Evolutionary conservation across 2,113 vertebrate genomes (phyloP).

Genomic region (Stigmatopora argus): DNA sequence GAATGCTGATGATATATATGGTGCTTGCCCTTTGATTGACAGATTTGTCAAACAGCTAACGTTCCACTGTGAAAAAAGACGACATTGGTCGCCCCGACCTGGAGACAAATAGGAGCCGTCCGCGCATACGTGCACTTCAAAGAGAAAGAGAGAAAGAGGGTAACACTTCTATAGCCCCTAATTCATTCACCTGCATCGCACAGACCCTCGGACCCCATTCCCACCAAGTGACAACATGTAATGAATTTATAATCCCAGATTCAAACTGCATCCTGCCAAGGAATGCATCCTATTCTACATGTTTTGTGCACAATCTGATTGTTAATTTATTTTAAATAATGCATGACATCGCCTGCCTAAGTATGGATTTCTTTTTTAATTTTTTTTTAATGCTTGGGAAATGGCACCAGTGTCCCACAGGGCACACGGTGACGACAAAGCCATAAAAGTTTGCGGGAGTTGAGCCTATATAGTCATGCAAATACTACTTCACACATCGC

Average conservation of each 20-base stretch:
- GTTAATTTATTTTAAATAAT: not conserved
- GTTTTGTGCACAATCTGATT: not conserved
- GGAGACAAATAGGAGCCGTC: slow-evolving; percentile 69
- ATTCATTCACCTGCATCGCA: slow-evolving; percentile 45
- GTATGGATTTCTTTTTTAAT: not conserved
- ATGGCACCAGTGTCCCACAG: slow-evolving; percentile 49
- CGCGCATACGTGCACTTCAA: slow-evolving; percentile 79
- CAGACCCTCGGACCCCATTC: slow-evolving; percentile 14
- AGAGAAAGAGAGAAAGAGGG: slow-evolving; percentile 54
- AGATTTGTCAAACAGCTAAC: slow-evolving; percentile 67
- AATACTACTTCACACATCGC: slow-evolving; percentile 67
- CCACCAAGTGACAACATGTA: slow-evolving; percentile 18
- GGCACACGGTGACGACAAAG: slow-evolving; percentile 47
- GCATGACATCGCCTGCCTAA: not conserved
- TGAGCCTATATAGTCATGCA: slow-evolving; percentile 65
- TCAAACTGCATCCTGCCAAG: not conserved
- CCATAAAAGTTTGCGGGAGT: slow-evolving; percentile 61
- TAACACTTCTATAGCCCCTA: slow-evolving; percentile 44
- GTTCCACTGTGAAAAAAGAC: slow-evolving; percentile 79
- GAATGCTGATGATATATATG: slow-evolving; percentile 75
- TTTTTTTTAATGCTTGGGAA: slow-evolving; percentile 27
- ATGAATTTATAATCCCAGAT: not conserved
- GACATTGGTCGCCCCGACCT: slow-evolving; percentile 57
- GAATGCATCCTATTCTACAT: too few species aligned
- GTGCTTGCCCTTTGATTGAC: slow-evolving; percentile 70